A percentile compares a stretch with the other conserved stretches of the same genome.
These are phyloP conservation scores for Bilobella aurantiaca DNA, from an alignment of 1,140 invertebrate genomes.

Conservation along the genomic window DNA sequence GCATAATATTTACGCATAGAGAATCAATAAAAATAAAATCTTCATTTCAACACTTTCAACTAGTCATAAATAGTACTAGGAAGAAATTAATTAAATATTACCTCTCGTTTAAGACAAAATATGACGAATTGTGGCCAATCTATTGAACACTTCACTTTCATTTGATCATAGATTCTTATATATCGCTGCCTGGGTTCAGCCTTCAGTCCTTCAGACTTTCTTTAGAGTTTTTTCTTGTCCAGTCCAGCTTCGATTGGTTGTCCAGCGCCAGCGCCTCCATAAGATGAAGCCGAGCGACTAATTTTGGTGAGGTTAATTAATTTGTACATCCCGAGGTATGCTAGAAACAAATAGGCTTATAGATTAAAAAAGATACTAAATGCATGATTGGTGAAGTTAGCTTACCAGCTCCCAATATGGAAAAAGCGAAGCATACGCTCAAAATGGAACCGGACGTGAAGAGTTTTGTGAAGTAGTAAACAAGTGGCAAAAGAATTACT, in stretches of 20 bases:
- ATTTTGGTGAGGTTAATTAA: conserved; percentile 73
- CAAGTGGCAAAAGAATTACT: conserved; percentile 56
- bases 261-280: conserved; percentile 8
- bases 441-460: conserved; percentile 60
- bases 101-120: no score
- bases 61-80: no score
- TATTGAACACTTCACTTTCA: no score
- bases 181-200: no score
- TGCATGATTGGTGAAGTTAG: neutral
- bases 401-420: conserved; percentile 61
- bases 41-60: no score
- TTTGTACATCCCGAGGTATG: conserved; percentile 63
- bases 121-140: no score
- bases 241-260: neutral
- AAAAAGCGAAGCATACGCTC: conserved; percentile 55
- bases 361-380: conserved; percentile 8
- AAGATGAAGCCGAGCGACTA: conserved; percentile 55
- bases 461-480: conserved; percentile 56
- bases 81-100: no score
- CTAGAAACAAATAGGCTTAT: conserved; percentile 47
- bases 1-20: no score
- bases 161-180: no score
- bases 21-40: no score
- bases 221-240: neutral
- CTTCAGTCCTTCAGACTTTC: no score